These are phyloP conservation scores for Drosophila picticornis DNA, from an alignment of 2,888 invertebrate genomes.

Conservation along the genomic window DNA sequence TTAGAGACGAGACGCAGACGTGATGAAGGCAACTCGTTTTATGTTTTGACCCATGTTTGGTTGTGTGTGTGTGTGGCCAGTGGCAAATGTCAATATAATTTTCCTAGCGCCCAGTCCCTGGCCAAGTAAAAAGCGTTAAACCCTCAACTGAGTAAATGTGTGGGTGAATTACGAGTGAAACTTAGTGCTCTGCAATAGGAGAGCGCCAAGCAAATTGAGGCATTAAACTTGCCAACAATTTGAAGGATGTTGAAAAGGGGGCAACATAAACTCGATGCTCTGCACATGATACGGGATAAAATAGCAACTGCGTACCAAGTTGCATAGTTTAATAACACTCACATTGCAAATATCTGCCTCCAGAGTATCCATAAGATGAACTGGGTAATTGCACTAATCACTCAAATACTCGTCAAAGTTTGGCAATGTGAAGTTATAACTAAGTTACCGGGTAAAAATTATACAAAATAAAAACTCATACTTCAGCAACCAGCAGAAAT, in stretches of 20 bases:
- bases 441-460: not conserved
- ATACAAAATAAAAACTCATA: not conserved
- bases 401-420: conserved; percentile 43
- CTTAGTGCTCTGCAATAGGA: conserved; percentile 8
- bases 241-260: conserved; percentile 11
- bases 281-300: not conserved
- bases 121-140: conserved; percentile 15
- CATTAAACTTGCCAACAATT: conserved; percentile 31
- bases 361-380: conserved; percentile 19
- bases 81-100: conserved; percentile 26
- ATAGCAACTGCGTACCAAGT: conserved; percentile 7
- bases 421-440: not conserved
- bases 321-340: conserved; percentile 12
- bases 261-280: conserved; percentile 3
- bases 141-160: not conserved
- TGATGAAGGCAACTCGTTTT: not conserved
- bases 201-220: conserved; percentile 31
- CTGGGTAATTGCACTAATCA: conserved; percentile 57
- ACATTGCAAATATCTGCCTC: not conserved
- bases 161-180: not conserved
- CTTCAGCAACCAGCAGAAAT: not conserved
- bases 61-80: not conserved
- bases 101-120: conserved; percentile 7
- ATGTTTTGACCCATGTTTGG: not conserved
- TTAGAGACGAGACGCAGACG: conserved; percentile 12